A percentile compares a stretch with the other conserved stretches of the same genome.
Conservation (phyloP, 2,113 vertebrate species). For the Electrona antarctica region DNA sequence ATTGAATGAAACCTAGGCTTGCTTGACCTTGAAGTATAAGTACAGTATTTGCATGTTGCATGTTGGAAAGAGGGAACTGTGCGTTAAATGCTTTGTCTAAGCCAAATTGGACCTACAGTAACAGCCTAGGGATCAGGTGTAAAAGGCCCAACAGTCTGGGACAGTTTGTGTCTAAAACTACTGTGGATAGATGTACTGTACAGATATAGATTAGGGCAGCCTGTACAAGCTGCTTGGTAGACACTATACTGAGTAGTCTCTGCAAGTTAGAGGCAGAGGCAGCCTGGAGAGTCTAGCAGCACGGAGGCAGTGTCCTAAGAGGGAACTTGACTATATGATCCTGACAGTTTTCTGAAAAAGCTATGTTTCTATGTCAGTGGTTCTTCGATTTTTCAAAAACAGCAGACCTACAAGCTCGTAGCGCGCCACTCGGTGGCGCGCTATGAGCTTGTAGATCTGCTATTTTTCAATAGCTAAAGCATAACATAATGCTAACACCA, state of each 20-base stretch:
- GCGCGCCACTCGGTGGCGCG: too few species aligned
- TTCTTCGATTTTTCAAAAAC: too few species aligned
- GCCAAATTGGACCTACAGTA: slow-evolving; percentile 34
- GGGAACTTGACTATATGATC: too few species aligned
- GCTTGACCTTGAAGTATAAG: slow-evolving; percentile 13
- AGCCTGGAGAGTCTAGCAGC: not conserved
- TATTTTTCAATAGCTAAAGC: too few species aligned
- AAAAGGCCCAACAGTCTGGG: not conserved
- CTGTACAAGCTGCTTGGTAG: not conserved
- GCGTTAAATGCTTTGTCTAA: slow-evolving; percentile 21
- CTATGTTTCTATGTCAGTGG: too few species aligned
- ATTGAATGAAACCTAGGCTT: not conserved
- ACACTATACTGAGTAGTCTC: not conserved
- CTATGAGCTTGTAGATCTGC: too few species aligned
- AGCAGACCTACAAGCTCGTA: too few species aligned
- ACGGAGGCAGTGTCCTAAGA: not conserved
- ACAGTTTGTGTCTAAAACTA: not conserved
- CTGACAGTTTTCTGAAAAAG: too few species aligned
- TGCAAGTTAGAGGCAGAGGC: not conserved
- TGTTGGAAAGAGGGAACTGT: not conserved
- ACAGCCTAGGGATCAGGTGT: not conserved
- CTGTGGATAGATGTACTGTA: not conserved
- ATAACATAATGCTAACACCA: too few species aligned
- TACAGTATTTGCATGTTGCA: slow-evolving; percentile 26
- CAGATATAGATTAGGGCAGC: not conserved